These are phyloP conservation scores for Amphipyra berbera DNA, from an alignment of 2,888 invertebrate species.

Conservation along the genomic window DNA sequence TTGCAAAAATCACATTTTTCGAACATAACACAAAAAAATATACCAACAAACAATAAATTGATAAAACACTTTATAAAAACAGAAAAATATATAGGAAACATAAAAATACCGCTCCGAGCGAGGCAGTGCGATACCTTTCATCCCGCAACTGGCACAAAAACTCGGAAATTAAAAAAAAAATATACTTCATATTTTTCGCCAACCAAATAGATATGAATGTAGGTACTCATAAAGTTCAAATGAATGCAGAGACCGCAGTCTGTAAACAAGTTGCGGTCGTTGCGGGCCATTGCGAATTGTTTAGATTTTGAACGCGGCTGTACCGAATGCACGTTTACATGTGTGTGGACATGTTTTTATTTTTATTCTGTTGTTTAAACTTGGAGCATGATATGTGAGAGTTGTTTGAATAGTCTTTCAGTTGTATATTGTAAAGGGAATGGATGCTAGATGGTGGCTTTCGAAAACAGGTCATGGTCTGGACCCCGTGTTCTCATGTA, in stretches of 20 bases:
- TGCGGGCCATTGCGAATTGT: constrained; percentile 12
- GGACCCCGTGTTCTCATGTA: not conserved
- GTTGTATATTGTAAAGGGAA: constrained; percentile 4
- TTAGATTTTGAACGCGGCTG: constrained; percentile 21
- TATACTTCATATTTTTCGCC: constrained; percentile 42
- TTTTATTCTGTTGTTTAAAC: constrained; percentile 25
- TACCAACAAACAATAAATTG: constrained; percentile 35
- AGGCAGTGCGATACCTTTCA: constrained; percentile 37
- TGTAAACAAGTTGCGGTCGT: constrained; percentile 15
- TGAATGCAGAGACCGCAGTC: constrained; percentile 13
- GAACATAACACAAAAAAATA: constrained; percentile 19
- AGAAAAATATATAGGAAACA: constrained; percentile 38
- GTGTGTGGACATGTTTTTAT: constrained; percentile 3
- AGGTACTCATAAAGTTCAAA: constrained; percentile 20
- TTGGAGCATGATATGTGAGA: constrained; percentile 11
- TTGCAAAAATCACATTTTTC: constrained; percentile 19
- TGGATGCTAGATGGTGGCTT: not conserved
- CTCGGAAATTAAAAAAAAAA: constrained; percentile 52
- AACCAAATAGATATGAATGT: constrained; percentile 39
- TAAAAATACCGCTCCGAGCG: constrained; percentile 29
- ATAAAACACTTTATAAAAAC: constrained; percentile 45
- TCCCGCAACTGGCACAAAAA: constrained; percentile 34
- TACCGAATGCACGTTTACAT: constrained; percentile 1
- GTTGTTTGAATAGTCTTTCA: constrained; percentile 8
- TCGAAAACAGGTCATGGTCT: not conserved